Conservation (phyloP, 2,113 vertebrate genomes). For the Ammospiza caudacuta region DNA sequence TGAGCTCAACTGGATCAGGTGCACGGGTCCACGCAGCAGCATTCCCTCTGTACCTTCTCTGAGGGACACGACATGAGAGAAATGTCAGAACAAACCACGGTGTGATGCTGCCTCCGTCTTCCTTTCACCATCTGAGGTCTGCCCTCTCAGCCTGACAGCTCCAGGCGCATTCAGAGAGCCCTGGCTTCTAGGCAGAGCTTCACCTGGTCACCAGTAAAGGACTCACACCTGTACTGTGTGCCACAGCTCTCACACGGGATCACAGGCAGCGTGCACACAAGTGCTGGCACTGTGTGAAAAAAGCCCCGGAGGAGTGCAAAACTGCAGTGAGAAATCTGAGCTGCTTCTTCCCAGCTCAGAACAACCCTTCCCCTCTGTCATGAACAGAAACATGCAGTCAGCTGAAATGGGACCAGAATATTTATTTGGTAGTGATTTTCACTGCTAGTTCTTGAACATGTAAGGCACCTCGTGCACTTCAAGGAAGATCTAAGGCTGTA, state of each 20-base stretch:
- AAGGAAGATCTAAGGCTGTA: slow-evolving; percentile 12
- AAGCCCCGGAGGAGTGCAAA: neutral
- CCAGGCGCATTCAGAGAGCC: neutral
- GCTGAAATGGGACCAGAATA: slow-evolving; percentile 19
- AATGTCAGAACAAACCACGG: rapidly evolving
- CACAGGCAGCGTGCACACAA: rapidly evolving
- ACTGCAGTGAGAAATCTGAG: neutral
- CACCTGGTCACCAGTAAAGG: no score
- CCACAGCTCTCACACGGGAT: rapidly evolving
- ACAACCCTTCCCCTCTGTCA: slow-evolving; percentile 7
- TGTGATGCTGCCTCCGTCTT: neutral
- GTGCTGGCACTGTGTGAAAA: rapidly evolving
- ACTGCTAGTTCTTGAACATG: slow-evolving; percentile 3
- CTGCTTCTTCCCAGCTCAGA: neutral
- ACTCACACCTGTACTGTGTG: rapidly evolving
- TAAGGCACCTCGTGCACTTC: neutral
- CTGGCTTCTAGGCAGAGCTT: neutral
- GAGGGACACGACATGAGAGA: rapidly evolving
- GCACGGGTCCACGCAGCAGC: rapidly evolving
- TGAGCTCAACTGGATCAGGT: neutral
- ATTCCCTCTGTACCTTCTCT: rapidly evolving
- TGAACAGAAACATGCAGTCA: slow-evolving; percentile 17
- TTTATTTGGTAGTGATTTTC: slow-evolving; percentile 28
- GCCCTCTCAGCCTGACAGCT: neutral
- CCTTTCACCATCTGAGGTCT: rapidly evolving